These are phyloP conservation scores for Lontra canadensis DNA, from an alignment of 2,113 vertebrate genomes.

Conservation along the genomic window DNA sequence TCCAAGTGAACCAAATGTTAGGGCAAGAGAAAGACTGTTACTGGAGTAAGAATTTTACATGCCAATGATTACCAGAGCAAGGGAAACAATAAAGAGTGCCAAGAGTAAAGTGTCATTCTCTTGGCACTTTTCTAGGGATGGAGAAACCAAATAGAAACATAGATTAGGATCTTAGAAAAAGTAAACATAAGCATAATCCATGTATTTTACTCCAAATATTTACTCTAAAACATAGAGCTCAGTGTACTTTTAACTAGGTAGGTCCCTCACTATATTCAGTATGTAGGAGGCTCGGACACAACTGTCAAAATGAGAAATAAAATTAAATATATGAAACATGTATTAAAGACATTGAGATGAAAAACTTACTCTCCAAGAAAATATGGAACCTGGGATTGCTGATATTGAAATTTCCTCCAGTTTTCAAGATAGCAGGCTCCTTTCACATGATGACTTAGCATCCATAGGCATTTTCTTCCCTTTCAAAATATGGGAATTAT, in stretches of 20 bases:
- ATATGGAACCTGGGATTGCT: not conserved
- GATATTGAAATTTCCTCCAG: not conserved
- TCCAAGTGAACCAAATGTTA: not conserved
- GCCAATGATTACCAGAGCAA: not conserved
- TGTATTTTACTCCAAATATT: not conserved
- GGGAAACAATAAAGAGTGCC: not conserved
- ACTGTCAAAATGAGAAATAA: not conserved
- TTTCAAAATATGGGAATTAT: not conserved
- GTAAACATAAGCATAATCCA: not conserved
- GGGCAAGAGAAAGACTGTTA: not conserved
- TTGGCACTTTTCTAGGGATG: not conserved
- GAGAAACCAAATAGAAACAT: not conserved
- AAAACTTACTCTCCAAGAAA: not conserved
- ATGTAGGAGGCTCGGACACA: not conserved
- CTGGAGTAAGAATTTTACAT: not conserved
- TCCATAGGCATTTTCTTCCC: not conserved
- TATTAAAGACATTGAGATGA: not conserved
- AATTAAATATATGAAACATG: not conserved
- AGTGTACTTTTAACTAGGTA: not conserved
- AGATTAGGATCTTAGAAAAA: not conserved
- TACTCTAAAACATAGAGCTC: not conserved
- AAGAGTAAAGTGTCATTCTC: not conserved
- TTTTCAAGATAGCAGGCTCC: not conserved
- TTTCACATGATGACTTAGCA: not conserved
- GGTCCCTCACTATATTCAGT: not conserved